Conservation (phyloP, 1,140 invertebrate genomes). For the Calliopsis andreniformis region DNA sequence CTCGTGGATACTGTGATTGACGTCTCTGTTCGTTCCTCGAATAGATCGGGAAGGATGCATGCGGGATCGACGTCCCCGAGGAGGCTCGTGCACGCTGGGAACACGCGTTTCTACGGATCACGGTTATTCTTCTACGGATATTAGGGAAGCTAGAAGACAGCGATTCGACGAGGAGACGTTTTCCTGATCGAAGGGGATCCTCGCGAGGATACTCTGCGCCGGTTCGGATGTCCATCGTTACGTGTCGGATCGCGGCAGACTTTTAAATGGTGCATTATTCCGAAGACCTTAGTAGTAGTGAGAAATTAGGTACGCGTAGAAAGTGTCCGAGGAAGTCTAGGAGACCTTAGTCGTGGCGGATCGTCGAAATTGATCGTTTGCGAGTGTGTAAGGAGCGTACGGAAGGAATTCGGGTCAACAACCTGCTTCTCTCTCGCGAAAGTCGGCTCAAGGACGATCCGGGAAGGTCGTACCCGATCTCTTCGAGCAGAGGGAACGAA, state of each 20-base stretch:
- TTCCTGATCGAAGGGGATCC: conserved; percentile 5
- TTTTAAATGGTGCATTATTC: conserved; percentile 79
- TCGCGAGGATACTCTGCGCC: not conserved
- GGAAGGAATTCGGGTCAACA: conserved; percentile 9
- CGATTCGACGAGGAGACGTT: not conserved
- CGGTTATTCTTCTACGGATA: not conserved
- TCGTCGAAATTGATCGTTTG: not conserved
- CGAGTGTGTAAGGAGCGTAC: not conserved
- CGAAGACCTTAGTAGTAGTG: conserved; percentile 75
- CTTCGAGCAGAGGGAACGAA: too few relatives aligned
- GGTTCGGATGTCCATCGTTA: conserved; percentile 22
- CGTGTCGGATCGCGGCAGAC: conserved; percentile 42
- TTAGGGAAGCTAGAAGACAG: not conserved
- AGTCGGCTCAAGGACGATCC: conserved; percentile 44
- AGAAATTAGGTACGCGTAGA: conserved; percentile 75
- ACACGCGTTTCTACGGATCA: not conserved
- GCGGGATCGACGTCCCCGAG: not conserved
- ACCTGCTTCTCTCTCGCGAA: conserved; percentile 3
- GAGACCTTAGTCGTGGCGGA: conserved; percentile 70
- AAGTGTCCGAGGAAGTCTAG: conserved; percentile 78
- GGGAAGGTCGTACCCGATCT: not conserved
- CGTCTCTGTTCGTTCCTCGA: not conserved
- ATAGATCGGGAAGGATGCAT: conserved; percentile 11
- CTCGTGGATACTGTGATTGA: too few relatives aligned
- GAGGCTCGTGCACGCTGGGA: not conserved